These are phyloP conservation scores for Lagorchestes hirsutus DNA, from an alignment of 2,797 vertebrate species.

Conservation along the genomic window DNA sequence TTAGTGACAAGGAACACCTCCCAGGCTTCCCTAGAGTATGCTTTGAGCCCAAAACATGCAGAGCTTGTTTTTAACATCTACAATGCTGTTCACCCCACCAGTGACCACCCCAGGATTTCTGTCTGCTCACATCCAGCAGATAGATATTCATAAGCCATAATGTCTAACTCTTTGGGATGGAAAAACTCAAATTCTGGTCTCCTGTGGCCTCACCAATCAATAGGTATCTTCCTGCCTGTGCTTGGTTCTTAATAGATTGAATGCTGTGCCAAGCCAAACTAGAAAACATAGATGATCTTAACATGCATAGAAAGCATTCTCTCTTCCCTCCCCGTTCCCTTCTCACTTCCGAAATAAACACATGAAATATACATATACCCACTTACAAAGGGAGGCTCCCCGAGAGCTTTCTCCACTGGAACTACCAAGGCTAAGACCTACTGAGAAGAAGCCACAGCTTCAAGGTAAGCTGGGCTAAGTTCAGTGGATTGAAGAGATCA, in stretches of 20 bases:
- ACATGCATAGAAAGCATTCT: background rate
- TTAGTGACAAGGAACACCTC: slow-evolving; percentile 5
- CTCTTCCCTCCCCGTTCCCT: background rate
- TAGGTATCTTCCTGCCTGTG: slow-evolving; percentile 25
- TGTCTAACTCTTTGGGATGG: slow-evolving; percentile 58
- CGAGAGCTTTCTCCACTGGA: background rate
- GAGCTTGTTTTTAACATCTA: slow-evolving; percentile 14
- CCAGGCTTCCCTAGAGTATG: background rate
- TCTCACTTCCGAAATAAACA: background rate
- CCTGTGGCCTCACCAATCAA: background rate
- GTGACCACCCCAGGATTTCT: slow-evolving; percentile 48
- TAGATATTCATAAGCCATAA: slow-evolving; percentile 56
- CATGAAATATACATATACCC: background rate
- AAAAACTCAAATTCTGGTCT: slow-evolving; percentile 59
- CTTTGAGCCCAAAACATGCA: slow-evolving; percentile 4
- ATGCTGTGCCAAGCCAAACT: slow-evolving; percentile 13
- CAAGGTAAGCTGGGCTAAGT: background rate
- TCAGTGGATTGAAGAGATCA: background rate
- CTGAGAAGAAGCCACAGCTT: slow-evolving; percentile 30
- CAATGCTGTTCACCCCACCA: slow-evolving; percentile 19
- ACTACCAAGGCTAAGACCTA: slow-evolving; percentile 15
- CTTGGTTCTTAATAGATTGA: slow-evolving; percentile 30
- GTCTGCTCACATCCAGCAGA: slow-evolving; percentile 49
- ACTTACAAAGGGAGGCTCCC: background rate
- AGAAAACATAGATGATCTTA: background rate